Conservation (phyloP, 2,888 invertebrate species). For the Crioceris asparagi region DNA sequence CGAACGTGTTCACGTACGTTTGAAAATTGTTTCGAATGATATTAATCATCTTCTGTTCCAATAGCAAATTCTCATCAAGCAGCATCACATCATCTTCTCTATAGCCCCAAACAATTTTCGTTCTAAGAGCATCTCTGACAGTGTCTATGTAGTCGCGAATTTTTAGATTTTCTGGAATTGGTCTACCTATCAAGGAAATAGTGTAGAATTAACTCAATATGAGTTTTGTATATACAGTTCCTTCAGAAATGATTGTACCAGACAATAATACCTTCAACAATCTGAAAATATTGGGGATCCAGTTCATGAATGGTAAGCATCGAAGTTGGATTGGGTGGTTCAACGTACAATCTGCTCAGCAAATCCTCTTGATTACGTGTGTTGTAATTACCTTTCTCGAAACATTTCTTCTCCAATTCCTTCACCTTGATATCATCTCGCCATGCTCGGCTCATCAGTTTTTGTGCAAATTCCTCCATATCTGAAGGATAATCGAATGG, state of each 20-base stretch:
- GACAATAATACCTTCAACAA: conserved; percentile 40
- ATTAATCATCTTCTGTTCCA: conserved; percentile 44
- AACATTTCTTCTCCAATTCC: conserved; percentile 29
- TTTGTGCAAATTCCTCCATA: conserved; percentile 37
- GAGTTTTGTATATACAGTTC: too few species aligned
- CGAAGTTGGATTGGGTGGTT: conserved; percentile 41
- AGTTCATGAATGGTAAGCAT: conserved; percentile 56
- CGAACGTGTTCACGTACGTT: conserved; percentile 46
- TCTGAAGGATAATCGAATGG: conserved; percentile 38
- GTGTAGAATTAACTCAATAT: too few species aligned
- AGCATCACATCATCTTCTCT: conserved; percentile 38
- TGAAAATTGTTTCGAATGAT: conserved; percentile 40
- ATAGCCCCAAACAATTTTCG: conserved; percentile 35
- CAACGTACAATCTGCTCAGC: conserved; percentile 46
- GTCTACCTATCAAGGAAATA: conserved; percentile 36
- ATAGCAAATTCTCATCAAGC: conserved; percentile 44
- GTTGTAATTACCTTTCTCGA: conserved; percentile 30
- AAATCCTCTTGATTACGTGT: conserved; percentile 39
- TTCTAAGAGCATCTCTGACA: conserved; percentile 36
- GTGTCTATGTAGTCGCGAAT: conserved; percentile 45
- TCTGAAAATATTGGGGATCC: conserved; percentile 53
- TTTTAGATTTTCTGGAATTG: conserved; percentile 47
- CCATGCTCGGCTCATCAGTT: conserved; percentile 36
- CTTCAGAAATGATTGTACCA: too few species aligned
- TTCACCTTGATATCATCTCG: conserved; percentile 27